Evolutionary conservation across 2,888 invertebrate genomes (phyloP), one percentile per base, ranked within the genome.

Genomic region (Rhyacophila evoluta): DNA sequence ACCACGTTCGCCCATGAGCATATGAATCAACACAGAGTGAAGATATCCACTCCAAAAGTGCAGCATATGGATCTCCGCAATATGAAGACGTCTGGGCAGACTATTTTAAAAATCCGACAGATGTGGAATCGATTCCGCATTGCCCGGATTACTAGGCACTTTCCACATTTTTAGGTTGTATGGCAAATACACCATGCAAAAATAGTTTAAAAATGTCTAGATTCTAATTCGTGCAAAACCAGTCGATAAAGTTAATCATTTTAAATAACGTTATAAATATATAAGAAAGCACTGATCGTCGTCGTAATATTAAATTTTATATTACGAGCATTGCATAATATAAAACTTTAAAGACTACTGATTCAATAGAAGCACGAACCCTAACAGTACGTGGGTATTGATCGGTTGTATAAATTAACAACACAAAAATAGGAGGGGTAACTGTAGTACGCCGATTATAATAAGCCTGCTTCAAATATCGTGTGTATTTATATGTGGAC

Each of bases 351-450:
- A 55, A 55, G 55, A 55, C 55, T 25, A 19, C 55, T 55, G 55
- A 15, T 55, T 55, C 10, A 55, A 10, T 55, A 8, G 25, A 55
- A 55, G 19, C 55, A 55, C 55, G 55, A 55, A 55, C 25, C 55
- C 19, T 2, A 55, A 25, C 19, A 55, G 70, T 75, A 75, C 75
- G 28, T 75, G 19, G 29, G 75, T 75, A 75, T 75, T 70, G 75
- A 75, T 70, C 75, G 69, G 19, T 3, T 28, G 39, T 70, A 70
- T 38, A 33, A 41, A 75, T 75, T 70, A 75, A 75, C 75, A 36
- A 67, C 67, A 37, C 37, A 25, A 74, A 55, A 55, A 68, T 19
- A 55, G 73, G 73, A 74, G 67, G 67, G 74, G 68, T 68, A n/a
- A n/a, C 67, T 27, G 15, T 8, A 19, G 36, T 29, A 36, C 68